Evolutionary conservation across 2,888 invertebrate species (phyloP).

Genomic region (Agrochola lota): DNA sequence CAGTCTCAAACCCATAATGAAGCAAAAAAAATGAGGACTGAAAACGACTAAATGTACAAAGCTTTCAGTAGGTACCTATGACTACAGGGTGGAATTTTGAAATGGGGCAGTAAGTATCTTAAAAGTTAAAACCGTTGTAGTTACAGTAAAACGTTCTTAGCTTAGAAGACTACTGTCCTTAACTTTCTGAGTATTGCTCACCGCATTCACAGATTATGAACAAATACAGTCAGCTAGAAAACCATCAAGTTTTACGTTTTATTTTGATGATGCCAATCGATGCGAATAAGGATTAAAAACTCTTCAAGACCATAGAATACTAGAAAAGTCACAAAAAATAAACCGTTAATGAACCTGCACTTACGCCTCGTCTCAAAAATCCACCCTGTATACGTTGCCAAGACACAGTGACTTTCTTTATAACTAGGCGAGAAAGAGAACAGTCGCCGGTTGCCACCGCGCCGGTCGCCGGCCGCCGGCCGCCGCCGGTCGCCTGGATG

Average conservation of each 20-base stretch:
- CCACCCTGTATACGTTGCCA: not conserved
- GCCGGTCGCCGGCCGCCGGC: conserved; percentile 19
- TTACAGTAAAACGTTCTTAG: not conserved
- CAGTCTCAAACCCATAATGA: not conserved
- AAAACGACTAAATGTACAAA: not conserved
- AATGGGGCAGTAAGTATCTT: not conserved
- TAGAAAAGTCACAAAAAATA: not conserved
- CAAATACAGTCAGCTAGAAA: not conserved
- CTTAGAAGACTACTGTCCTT: not conserved
- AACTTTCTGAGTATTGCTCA: not conserved
- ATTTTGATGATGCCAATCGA: not conserved
- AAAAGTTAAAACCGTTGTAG: not conserved
- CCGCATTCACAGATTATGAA: not conserved
- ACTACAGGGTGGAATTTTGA: too few relatives aligned
- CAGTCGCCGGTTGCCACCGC: not conserved
- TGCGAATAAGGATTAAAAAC: not conserved
- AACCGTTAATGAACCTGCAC: not conserved
- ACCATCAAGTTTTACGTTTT: not conserved
- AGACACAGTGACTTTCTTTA: conserved; percentile 22
- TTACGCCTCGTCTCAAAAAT: not conserved
- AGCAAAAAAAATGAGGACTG: not conserved
- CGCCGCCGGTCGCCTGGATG: conserved; percentile 35
- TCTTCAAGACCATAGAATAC: not conserved
- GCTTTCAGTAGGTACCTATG: not conserved
- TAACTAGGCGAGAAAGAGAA: conserved; percentile 52